Evolutionary conservation across 2,113 vertebrate species (phyloP), one percentile per base, ranked within the genome.

Genomic region (Ursus arctos): DNA sequence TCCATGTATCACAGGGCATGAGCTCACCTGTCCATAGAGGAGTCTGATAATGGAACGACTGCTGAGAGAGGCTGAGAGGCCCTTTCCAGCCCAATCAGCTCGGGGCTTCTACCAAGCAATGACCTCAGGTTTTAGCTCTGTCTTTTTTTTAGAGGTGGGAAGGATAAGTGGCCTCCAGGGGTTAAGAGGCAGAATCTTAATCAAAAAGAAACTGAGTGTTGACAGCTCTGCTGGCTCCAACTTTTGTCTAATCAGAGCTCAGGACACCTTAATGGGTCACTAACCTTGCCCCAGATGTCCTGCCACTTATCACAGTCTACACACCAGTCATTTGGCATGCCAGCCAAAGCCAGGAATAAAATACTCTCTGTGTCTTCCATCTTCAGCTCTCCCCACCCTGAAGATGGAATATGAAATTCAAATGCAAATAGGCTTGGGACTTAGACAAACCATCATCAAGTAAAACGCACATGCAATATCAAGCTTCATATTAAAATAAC

Each of bases 221-320:
- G 97, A 95, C 95, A 97, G 86, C 55, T 90, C 77, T 86, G 57
- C 65, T 79, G 84, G 83, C 71, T 96, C 69, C 19, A 92, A 92
- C 61, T 36, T 92, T 74, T 95, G 76, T 94, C 80, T 97, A 89
- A 92, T 92, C 55, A 28, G 84, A 80, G 88, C 80, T 94, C 69
- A 40, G 79, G 76, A 97, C 86, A 97, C 74, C 81, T 97, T 95
- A 88, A 96, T 96, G 96, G 95, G 94, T 92, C 90, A 90, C 92
- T 94, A 88, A 81, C 94, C 84, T 94, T 94, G 69, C 57, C 79
- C 80, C 71, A 96, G 89, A 97, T 90, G 94, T 90, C 61, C 53
- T 72, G 94, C 65, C 82, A 71, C 86, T 49, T 28, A 77, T 96
- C 88, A 97, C 53, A 40, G 74, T 55, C 31, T 47, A 49, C 59